These are phyloP conservation scores for Pipistrellus kuhlii DNA, from an alignment of 2,797 vertebrate genomes.

Conservation along the genomic window DNA sequence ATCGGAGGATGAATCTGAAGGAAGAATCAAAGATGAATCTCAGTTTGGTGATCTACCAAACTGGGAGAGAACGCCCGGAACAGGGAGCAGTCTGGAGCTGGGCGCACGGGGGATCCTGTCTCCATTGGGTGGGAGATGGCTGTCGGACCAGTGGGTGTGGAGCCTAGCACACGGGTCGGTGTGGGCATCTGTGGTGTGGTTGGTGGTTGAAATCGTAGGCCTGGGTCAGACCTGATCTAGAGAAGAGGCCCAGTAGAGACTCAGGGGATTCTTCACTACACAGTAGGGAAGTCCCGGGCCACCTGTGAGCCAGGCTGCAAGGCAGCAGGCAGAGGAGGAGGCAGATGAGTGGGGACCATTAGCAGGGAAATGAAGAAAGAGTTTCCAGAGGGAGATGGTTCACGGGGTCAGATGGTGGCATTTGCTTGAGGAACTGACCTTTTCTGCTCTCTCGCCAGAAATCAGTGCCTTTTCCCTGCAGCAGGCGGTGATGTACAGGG, in stretches of 20 bases:
- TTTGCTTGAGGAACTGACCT: conserved; percentile 19
- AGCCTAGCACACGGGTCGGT: background rate
- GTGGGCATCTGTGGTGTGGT: background rate
- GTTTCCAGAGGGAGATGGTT: background rate
- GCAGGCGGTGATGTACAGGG: no score
- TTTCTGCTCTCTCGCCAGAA: background rate
- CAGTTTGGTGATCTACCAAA: no score
- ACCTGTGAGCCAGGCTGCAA: background rate
- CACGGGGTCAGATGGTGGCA: background rate
- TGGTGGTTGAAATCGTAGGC: background rate
- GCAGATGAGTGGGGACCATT: background rate
- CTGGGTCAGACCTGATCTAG: background rate
- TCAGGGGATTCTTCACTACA: background rate
- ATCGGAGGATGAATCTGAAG: no score
- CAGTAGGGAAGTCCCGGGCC: background rate
- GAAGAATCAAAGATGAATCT: background rate
- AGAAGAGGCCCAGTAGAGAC: background rate
- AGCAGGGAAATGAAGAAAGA: background rate
- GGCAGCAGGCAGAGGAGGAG: background rate
- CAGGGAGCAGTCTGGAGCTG: no score
- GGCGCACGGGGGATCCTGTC: background rate
- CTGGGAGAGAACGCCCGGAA: background rate
- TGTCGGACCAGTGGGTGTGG: background rate
- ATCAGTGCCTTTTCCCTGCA: background rate
- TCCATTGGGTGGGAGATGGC: background rate